A percentile compares a stretch with the other conserved stretches of the same genome.
phyloP scores from a whole-genome alignment of 2,113 vertebrate species.

The Proterorhinus semilunaris region DNA sequence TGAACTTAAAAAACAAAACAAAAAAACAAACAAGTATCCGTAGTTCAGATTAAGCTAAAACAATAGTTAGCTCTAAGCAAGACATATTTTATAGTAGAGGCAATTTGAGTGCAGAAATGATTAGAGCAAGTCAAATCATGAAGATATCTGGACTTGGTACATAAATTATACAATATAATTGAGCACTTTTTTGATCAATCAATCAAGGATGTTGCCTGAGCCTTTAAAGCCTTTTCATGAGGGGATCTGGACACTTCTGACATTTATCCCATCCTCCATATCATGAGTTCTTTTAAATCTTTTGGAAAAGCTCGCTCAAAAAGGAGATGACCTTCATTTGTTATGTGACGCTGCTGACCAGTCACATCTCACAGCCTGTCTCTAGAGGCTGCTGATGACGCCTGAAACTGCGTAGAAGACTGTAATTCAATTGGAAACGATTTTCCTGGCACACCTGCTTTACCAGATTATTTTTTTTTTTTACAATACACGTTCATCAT shows the following conservation, averaged over 20 bases:
- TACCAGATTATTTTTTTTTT: not conserved
- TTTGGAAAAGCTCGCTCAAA: not conserved
- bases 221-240: not conserved
- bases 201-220: too few species aligned
- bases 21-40: too few species aligned
- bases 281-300: not conserved
- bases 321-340: conserved; percentile 36
- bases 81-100: too few species aligned
- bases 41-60: too few species aligned
- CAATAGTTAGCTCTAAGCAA: too few species aligned
- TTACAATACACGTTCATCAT: not conserved
- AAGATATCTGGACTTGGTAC: too few species aligned
- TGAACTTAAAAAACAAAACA: too few species aligned
- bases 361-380: conserved; percentile 25
- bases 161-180: too few species aligned
- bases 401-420: conserved; percentile 6
- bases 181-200: too few species aligned
- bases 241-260: not conserved
- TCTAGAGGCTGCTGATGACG: conserved; percentile 20
- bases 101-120: too few species aligned
- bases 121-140: too few species aligned
- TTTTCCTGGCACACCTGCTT: not conserved
- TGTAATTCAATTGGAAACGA: conserved; percentile 36
- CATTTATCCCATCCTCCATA: not conserved
- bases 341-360: conserved; percentile 17